phyloP scores from a whole-genome alignment of 2,888 invertebrate species.

The Neelides folsomi region DNA sequence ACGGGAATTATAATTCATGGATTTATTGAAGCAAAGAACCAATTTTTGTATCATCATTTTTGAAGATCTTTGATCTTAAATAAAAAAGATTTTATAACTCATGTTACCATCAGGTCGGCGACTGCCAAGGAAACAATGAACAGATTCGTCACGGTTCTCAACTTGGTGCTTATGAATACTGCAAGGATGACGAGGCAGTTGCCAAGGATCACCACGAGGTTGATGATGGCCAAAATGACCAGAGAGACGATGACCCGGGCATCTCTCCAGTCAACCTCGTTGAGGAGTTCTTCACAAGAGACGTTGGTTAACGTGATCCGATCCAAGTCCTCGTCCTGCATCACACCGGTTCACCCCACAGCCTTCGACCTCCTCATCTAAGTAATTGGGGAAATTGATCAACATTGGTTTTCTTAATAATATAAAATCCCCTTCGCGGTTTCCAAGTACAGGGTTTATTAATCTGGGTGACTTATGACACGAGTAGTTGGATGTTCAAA shows the following conservation, averaged over 20 bases:
- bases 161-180: conserved; percentile 58
- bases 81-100: no score
- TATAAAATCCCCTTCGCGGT: no score
- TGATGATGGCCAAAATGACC: conserved; percentile 64
- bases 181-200: conserved; percentile 87
- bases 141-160: conserved; percentile 88
- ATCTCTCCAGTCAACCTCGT: conserved; percentile 69
- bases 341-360: neutral
- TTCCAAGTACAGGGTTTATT: no score
- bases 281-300: conserved; percentile 65
- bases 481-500: no score
- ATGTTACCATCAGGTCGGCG: conserved; percentile 80
- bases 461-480: no score
- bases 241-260: conserved; percentile 61
- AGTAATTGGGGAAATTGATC: no score
- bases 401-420: no score
- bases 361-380: conserved; percentile 2
- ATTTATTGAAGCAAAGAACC: no score
- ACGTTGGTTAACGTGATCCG: conserved; percentile 13
- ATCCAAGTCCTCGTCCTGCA: neutral
- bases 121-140: conserved; percentile 94
- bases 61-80: no score
- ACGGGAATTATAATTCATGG: no score
- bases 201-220: conserved; percentile 74
- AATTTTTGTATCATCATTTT: no score